These are phyloP conservation scores for Dichetophora obliterata DNA, from an alignment of 2,888 invertebrate species.

Conservation along the genomic window DNA sequence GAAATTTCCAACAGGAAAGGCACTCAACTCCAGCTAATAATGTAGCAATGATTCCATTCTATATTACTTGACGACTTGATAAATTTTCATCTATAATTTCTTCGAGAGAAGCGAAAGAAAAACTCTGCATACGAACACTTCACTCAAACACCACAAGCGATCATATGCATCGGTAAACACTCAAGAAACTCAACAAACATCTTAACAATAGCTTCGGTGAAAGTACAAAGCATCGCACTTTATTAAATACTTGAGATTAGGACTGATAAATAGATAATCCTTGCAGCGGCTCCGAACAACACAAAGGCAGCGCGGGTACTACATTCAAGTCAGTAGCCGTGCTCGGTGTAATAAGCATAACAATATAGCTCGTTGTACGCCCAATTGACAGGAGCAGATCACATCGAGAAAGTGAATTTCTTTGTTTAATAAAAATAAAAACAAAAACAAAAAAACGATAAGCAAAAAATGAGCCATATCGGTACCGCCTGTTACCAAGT, in stretches of 20 bases:
- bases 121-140: no score
- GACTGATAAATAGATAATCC: constrained; percentile 67
- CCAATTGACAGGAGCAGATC: constrained; percentile 58
- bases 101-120: no score
- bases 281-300: constrained; percentile 51
- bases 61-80: no score
- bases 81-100: no score
- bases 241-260: constrained; percentile 69
- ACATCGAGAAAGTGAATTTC: constrained; percentile 31
- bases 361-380: constrained; percentile 63
- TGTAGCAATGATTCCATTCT: no score
- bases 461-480: constrained; percentile 58
- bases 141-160: constrained; percentile 28
- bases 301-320: constrained; percentile 38
- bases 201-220: constrained; percentile 60
- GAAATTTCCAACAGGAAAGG: no score
- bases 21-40: no score
- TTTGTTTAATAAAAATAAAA: constrained; percentile 11
- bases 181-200: constrained; percentile 9
- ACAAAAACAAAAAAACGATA: background rate
- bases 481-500: constrained; percentile 38
- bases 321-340: constrained; percentile 59
- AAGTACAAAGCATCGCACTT: constrained; percentile 67
- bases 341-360: constrained; percentile 65
- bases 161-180: constrained; percentile 36